phyloP scores from a whole-genome alignment of 2,113 vertebrate species.

The Oryctolagus cuniculus region DNA sequence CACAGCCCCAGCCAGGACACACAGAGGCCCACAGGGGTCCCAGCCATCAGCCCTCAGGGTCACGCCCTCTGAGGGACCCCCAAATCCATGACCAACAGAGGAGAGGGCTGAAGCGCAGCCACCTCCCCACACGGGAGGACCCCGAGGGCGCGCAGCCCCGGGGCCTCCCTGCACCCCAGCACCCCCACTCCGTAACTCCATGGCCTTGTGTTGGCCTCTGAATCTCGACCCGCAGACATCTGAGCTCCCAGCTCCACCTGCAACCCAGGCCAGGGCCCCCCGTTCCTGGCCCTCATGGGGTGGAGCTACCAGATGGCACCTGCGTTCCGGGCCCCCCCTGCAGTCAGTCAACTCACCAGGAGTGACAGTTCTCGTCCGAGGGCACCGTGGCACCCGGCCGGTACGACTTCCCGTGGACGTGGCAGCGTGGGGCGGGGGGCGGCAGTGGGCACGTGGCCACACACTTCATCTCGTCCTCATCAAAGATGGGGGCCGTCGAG shows the following conservation, averaged over 20 bases:
- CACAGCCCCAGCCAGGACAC: too few species aligned
- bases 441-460: conserved; percentile 88
- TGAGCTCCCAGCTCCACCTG: background rate
- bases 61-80: background rate
- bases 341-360: conserved; percentile 88
- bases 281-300: background rate
- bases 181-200: background rate
- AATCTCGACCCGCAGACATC: background rate
- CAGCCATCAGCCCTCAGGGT: background rate
- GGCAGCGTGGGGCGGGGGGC: conserved; percentile 79
- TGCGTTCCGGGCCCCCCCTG: background rate
- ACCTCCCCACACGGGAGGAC: background rate
- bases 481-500: conserved; percentile 89
- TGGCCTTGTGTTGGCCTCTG: background rate
- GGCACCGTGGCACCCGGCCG: conserved; percentile 84
- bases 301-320: too few species aligned
- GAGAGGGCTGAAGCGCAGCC: background rate
- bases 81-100: rapidly evolving
- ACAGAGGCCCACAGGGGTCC: background rate
- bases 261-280: background rate
- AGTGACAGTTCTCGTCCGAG: conserved; percentile 89
- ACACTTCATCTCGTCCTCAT: conserved; percentile 95
- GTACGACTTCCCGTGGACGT: conserved; percentile 88
- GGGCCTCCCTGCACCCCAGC: background rate
- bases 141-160: rapidly evolving